Conservation (phyloP, 2,888 invertebrate genomes). For the Thymelicus acteon region DNA sequence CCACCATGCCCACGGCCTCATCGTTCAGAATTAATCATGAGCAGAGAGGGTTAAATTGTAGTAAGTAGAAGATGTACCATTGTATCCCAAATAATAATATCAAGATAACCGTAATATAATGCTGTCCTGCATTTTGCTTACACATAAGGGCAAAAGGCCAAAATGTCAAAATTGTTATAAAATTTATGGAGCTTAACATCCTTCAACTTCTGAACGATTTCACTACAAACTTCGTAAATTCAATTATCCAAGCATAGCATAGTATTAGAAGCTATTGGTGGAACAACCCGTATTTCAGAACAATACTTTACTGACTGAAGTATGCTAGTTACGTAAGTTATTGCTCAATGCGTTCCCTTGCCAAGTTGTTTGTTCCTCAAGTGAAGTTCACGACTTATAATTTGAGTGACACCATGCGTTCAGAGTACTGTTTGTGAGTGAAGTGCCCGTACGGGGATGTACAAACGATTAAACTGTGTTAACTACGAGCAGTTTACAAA, state of each 20-base stretch:
- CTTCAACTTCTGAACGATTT: constrained; percentile 2
- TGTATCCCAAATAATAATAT: no score
- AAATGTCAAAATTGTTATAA: no score
- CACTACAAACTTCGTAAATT: neutral
- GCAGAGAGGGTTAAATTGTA: no score
- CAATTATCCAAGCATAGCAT: constrained; percentile 13
- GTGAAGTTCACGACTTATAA: constrained; percentile 4
- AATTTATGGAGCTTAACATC: no score
- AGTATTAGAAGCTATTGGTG: no score
- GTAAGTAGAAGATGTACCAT: no score
- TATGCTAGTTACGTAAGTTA: neutral
- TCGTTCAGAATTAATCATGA: no score
- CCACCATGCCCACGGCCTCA: no score
- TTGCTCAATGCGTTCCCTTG: neutral
- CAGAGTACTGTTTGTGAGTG: constrained; percentile 8
- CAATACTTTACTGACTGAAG: neutral
- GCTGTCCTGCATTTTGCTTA: no score
- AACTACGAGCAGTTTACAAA: constrained; percentile 31
- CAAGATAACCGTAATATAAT: no score
- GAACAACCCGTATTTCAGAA: neutral
- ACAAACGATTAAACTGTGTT: constrained; percentile 17
- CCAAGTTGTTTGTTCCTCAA: neutral
- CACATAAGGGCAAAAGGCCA: no score
- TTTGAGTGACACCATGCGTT: constrained; percentile 9
- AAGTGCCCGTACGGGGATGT: constrained; percentile 8